These are phyloP conservation scores for Aphaenogaster rudis DNA, from an alignment of 1,140 invertebrate genomes.

Conservation along the genomic window DNA sequence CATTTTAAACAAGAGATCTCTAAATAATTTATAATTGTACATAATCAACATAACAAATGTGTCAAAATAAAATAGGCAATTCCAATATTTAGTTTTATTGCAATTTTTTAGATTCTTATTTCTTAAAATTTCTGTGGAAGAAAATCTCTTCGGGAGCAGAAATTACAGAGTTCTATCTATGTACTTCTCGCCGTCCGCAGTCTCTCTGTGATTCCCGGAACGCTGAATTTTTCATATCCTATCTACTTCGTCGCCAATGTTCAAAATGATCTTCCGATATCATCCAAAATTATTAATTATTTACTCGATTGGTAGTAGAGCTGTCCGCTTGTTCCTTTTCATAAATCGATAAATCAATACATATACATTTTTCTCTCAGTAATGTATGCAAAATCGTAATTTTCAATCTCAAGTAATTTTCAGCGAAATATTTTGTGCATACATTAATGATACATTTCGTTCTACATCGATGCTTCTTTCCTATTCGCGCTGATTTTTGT, in stretches of 20 bases:
- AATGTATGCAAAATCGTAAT: not conserved
- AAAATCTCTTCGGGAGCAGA: conserved; percentile 17
- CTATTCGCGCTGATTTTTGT: conserved; percentile 1
- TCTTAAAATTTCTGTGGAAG: not conserved
- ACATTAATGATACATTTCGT: not conserved
- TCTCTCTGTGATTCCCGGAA: conserved; percentile 8
- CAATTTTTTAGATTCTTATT: not conserved
- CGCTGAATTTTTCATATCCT: conserved; percentile 50
- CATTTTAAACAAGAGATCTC: not conserved
- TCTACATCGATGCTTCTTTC: not conserved
- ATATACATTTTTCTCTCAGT: not conserved
- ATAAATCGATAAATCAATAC: not conserved
- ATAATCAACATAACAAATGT: not conserved
- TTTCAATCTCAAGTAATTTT: not conserved
- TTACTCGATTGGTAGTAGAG: not conserved
- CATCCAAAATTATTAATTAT: conserved; percentile 13
- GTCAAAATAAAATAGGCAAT: not conserved
- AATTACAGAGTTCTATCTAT: conserved; percentile 25
- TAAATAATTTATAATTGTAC: not conserved
- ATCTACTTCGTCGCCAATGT: not conserved
- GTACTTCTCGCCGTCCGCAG: not conserved
- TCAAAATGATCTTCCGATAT: not conserved
- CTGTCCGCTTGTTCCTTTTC: not conserved
- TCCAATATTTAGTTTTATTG: conserved; percentile 6
- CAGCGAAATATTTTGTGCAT: not conserved